These are phyloP conservation scores for Heliconius ismenius DNA, from an alignment of 2,888 invertebrate genomes.

Conservation along the genomic window DNA sequence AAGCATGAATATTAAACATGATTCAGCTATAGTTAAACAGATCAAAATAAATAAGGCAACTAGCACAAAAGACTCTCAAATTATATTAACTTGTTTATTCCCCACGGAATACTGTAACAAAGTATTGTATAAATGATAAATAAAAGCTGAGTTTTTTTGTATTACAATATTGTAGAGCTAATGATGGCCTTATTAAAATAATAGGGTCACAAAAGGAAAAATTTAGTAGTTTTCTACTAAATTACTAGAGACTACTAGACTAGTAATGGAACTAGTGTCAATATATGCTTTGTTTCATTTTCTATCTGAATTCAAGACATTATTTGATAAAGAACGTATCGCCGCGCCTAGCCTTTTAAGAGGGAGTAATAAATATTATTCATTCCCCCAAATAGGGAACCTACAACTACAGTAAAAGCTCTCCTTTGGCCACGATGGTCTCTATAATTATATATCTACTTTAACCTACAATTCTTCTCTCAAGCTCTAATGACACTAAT, in stretches of 20 bases:
- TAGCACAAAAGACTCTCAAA: neutral
- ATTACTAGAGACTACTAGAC: too few species aligned
- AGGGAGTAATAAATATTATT: too few species aligned
- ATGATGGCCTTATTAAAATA: neutral
- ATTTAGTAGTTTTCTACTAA: too few species aligned
- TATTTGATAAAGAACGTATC: too few species aligned
- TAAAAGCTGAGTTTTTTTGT: neutral
- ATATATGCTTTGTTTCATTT: too few species aligned
- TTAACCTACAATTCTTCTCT: neutral
- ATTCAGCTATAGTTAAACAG: neutral
- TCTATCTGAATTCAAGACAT: too few species aligned
- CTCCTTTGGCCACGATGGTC: too few species aligned
- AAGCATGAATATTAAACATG: neutral
- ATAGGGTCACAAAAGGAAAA: neutral
- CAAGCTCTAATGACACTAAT: neutral
- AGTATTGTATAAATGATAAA: neutral
- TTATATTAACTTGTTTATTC: constrained; percentile 6
- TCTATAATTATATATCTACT: too few species aligned
- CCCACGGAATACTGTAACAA: neutral
- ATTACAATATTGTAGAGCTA: neutral
- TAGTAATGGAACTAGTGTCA: too few species aligned
- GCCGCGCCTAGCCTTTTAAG: too few species aligned
- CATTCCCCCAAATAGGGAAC: too few species aligned
- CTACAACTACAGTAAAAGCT: too few species aligned
- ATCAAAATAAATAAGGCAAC: neutral